Conservation (phyloP, 2,113 vertebrate species). For the Apteryx owenii region DNA sequence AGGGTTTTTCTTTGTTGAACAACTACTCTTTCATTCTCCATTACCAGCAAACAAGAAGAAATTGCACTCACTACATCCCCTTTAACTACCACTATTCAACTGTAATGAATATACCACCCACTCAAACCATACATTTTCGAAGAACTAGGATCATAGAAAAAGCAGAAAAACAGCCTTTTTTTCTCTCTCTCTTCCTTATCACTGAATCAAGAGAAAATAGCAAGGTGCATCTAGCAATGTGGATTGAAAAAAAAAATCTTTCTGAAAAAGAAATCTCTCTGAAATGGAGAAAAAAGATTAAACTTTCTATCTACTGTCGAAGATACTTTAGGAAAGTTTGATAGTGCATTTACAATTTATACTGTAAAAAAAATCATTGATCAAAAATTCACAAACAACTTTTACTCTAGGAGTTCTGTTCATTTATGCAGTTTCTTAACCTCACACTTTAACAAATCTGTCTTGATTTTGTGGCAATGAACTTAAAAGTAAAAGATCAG, state of each 20-base stretch:
- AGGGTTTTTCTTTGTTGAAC: neutral
- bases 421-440: constrained; percentile 62
- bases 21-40: neutral
- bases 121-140: neutral
- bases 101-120: neutral
- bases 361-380: constrained; percentile 2
- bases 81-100: neutral
- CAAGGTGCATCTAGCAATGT: neutral
- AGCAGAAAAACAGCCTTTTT: constrained; percentile 6
- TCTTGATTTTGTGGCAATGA: constrained; percentile 74
- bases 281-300: neutral
- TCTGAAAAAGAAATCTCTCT: neutral
- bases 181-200: neutral
- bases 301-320: constrained; percentile 56
- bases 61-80: neutral
- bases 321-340: constrained; percentile 38
- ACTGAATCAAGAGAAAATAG: neutral
- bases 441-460: constrained; percentile 64
- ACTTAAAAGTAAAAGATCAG: constrained; percentile 77
- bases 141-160: neutral
- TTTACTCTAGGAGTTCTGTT: constrained; percentile 52
- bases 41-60: neutral
- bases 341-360: constrained; percentile 47
- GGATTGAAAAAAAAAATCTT: neutral
- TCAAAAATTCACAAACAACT: constrained; percentile 70